phyloP scores from a whole-genome alignment of 2,113 vertebrate genomes.

The Phalacrocorax aristotelis region DNA sequence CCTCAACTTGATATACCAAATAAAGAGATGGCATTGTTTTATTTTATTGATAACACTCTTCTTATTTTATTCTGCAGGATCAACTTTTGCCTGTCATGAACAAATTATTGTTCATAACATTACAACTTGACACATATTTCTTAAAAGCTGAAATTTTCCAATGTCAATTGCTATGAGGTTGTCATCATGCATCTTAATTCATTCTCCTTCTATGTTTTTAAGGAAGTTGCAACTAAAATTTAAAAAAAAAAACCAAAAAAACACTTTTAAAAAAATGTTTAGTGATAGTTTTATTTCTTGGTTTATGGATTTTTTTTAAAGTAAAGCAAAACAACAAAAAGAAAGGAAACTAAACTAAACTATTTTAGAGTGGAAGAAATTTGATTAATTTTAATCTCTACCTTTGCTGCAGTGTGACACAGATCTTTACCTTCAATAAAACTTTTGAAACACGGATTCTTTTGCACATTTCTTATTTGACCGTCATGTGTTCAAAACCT shows the following conservation, averaged over 20 bases:
- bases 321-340: background rate
- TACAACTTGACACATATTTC: background rate
- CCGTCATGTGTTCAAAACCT: background rate
- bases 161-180: background rate
- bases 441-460: background rate
- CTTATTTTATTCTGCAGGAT: background rate
- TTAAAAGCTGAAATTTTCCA: background rate
- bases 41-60: background rate
- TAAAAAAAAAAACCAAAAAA: background rate
- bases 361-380: background rate
- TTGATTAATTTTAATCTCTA: background rate
- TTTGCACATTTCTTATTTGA: background rate
- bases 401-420: background rate
- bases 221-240: background rate
- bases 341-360: background rate
- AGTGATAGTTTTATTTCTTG: background rate
- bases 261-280: background rate
- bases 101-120: background rate
- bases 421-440: background rate
- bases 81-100: background rate
- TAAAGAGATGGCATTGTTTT: background rate
- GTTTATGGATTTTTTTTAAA: background rate
- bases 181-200: background rate
- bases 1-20: background rate
- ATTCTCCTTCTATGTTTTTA: background rate